These are phyloP conservation scores for Macrophya alboannulata DNA, from an alignment of 2,888 invertebrate genomes.

Conservation along the genomic window DNA sequence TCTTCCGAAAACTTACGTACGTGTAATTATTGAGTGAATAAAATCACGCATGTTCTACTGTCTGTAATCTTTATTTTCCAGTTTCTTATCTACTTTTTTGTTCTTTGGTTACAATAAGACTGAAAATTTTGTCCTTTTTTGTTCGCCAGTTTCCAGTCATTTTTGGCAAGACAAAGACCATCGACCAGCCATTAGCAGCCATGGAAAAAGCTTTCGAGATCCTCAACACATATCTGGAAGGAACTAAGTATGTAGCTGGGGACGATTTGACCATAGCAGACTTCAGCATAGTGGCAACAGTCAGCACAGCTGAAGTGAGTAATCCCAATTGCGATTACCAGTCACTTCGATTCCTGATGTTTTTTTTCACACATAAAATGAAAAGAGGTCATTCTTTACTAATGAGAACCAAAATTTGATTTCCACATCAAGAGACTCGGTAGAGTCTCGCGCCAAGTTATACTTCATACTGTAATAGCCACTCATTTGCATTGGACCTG, in stretches of 20 bases:
- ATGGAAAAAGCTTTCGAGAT: slow-evolving; percentile 84
- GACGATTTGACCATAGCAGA: slow-evolving; percentile 88
- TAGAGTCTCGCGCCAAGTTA: too few species aligned
- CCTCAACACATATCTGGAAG: slow-evolving; percentile 83
- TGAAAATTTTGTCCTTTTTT: background rate
- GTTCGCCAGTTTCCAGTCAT: slow-evolving; percentile 84
- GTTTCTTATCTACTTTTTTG: too few species aligned
- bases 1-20: slow-evolving; percentile 88
- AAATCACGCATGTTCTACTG: background rate
- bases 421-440: background rate
- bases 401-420: background rate
- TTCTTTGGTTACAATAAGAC: background rate
- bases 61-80: background rate
- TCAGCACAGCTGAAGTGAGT: slow-evolving; percentile 82
- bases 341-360: slow-evolving; percentile 49
- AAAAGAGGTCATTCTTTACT: background rate
- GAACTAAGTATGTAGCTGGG: slow-evolving; percentile 86
- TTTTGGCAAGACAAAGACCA: slow-evolving; percentile 77
- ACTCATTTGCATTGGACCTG: background rate
- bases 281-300: slow-evolving; percentile 83
- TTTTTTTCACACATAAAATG: background rate
- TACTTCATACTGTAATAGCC: background rate
- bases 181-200: slow-evolving; percentile 73
- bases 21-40: slow-evolving; percentile 72
- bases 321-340: slow-evolving; percentile 11